Base-by-base conservation (phyloP, 1,140 invertebrate species). In the Hylaeus volcanicus region DNA sequence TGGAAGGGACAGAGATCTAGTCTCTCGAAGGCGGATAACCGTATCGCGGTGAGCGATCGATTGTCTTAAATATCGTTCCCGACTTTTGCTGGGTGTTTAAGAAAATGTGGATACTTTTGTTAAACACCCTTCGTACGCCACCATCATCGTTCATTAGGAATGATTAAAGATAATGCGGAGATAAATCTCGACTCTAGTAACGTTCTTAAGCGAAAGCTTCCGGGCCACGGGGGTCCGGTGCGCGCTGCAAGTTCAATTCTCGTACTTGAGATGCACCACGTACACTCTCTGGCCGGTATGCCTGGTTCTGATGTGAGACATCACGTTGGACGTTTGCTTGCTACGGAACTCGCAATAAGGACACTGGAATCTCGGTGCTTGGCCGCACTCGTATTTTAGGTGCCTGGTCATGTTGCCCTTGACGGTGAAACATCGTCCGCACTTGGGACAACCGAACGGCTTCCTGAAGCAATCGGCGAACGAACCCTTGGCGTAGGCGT, bases 371-470 rank as follows among this genome's bases (percentile, higher is more conserved):
- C 94, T 94, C 2, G 96, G 96, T 77, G 94, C 93, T 82, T 96
- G 95, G 14, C 95, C 95, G 90, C 96, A 96, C 89, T 96, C 96
- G 89, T 95, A 96, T 83, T 95, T 95, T 81, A 94, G 94, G 84
- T 96, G 96, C 77, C 95, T 91, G 84, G 94, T 94, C 79, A 95
- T 84, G 79, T 93, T 94, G 5, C 92, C 91, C 75, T 92, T 93
- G 0, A 92, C 86, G 26, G 90, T 92, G 81, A 94, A 94, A 15
- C 86, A 81, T 1, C 92, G 89, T 11, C 91, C 91, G 84, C 94
- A 94, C 48, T 91, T 91, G 1, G 89, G 90, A 74, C 94, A 94
- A 26, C 80, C 70, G 64, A 75, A 87, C 26, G 85, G 85, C 60
- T 84, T 88, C 55, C 53, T 81, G 71, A 68, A 82, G 45, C 55